A percentile compares a stretch with the other conserved stretches of the same genome.
These are phyloP conservation scores for Ferdinandea cuprea DNA, from an alignment of 2,888 invertebrate species.

Conservation along the genomic window DNA sequence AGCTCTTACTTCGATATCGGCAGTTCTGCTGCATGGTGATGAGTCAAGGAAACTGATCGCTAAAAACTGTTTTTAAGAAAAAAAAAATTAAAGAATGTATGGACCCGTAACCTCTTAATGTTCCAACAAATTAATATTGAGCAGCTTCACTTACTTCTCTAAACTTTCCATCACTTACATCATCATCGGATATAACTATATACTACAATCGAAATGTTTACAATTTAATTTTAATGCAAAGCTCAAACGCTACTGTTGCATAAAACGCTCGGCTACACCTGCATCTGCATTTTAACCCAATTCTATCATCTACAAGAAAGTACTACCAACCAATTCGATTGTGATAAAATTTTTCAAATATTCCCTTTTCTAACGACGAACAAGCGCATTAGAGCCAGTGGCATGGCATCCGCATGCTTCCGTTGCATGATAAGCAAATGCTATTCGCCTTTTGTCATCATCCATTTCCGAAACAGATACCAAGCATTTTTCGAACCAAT, in stretches of 20 bases:
- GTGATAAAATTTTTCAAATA: constrained; percentile 42
- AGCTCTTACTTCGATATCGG: no score
- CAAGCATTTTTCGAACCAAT: constrained; percentile 65
- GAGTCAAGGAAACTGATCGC: no score
- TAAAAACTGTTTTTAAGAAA: no score
- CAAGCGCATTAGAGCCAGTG: constrained; percentile 21
- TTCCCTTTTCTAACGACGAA: constrained; percentile 23
- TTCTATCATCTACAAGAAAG: constrained; percentile 13
- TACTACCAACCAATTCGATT: background rate
- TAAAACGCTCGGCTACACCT: background rate
- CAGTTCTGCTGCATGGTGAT: no score
- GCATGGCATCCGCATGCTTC: constrained; percentile 67
- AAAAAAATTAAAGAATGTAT: no score
- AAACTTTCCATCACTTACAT: no score
- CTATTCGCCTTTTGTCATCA: constrained; percentile 69
- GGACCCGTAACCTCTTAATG: no score
- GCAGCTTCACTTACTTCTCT: no score
- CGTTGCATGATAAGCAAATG: constrained; percentile 70
- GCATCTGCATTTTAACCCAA: constrained; percentile 24
- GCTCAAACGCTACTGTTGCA: background rate
- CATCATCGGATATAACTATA: no score
- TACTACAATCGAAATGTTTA: no score
- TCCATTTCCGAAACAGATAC: constrained; percentile 68
- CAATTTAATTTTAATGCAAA: no score
- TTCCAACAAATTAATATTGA: no score